Conservation (phyloP, 1,140 invertebrate species). For the Conus betulinus region DNA sequence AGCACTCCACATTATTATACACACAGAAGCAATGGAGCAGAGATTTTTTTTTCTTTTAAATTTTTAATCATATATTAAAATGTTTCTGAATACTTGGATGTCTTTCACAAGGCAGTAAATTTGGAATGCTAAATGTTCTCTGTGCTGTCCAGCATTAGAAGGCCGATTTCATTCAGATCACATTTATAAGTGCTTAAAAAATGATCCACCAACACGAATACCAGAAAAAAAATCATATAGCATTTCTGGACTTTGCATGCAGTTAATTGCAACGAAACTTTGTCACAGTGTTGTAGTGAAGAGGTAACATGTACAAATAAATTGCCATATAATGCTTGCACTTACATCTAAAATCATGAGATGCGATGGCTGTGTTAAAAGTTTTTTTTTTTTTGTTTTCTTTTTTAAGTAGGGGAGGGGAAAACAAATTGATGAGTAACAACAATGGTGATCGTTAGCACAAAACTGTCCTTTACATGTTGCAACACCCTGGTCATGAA, state of each 20-base stretch:
- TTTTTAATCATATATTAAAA: not conserved
- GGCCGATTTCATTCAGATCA: not conserved
- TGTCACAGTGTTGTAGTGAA: not conserved
- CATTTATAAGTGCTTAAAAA: not conserved
- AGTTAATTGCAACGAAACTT: not conserved
- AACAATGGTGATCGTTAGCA: not conserved
- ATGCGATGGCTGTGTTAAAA: not conserved
- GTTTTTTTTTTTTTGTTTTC: too few relatives aligned
- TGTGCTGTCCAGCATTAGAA: not conserved
- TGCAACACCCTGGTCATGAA: slow-evolving; percentile 10
- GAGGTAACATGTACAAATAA: not conserved
- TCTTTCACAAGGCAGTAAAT: not conserved
- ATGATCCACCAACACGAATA: not conserved
- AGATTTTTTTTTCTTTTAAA: not conserved
- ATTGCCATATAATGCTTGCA: not conserved
- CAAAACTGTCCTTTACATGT: not conserved
- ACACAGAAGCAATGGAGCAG: not conserved
- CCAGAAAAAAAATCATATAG: not conserved
- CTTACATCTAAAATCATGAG: not conserved
- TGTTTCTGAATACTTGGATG: not conserved
- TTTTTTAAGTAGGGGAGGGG: not conserved
- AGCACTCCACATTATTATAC: not conserved
- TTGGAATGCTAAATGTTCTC: not conserved
- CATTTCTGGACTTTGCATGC: not conserved
- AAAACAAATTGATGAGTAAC: not conserved